Conservation (phyloP, 2,113 vertebrate species). For the Sula dactylatra region DNA sequence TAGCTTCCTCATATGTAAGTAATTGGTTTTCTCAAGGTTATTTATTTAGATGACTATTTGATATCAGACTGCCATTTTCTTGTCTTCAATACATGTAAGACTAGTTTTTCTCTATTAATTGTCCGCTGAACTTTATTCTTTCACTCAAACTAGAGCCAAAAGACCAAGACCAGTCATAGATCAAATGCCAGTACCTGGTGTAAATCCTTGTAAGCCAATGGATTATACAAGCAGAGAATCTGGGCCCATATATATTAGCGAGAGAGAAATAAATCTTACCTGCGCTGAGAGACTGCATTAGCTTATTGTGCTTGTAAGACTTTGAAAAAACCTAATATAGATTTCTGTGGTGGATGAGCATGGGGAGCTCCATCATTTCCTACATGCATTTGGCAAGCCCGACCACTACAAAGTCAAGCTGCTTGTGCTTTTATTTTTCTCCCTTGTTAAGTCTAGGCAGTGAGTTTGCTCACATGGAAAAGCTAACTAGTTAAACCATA, state of each 20-base stretch:
- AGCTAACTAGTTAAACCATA: not conserved
- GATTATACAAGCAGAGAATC: slow-evolving; percentile 36
- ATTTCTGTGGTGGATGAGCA: not conserved
- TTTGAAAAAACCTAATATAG: slow-evolving; percentile 25
- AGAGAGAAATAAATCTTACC: slow-evolving; percentile 45
- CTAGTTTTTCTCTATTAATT: slow-evolving; percentile 3
- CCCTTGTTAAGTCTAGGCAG: not conserved
- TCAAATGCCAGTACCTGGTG: slow-evolving; percentile 33
- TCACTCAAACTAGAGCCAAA: not conserved
- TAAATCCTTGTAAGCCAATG: slow-evolving; percentile 28
- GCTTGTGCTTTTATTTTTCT: not conserved
- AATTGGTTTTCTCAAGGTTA: slow-evolving; percentile 33
- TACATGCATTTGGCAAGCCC: not conserved
- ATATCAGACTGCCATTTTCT: not conserved
- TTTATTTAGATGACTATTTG: slow-evolving; percentile 28
- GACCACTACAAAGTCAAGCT: not conserved
- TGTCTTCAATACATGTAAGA: not conserved
- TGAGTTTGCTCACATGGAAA: not conserved
- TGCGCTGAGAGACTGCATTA: not conserved
- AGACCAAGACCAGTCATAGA: slow-evolving; percentile 1
- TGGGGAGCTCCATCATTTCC: not conserved
- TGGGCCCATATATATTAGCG: not conserved
- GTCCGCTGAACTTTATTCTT: slow-evolving; percentile 2
- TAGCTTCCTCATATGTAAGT: not conserved
- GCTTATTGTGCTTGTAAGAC: slow-evolving; percentile 22